These are phyloP conservation scores for Himantopus leucocephalus DNA, from an alignment of 2,113 vertebrate genomes.

Conservation along the genomic window DNA sequence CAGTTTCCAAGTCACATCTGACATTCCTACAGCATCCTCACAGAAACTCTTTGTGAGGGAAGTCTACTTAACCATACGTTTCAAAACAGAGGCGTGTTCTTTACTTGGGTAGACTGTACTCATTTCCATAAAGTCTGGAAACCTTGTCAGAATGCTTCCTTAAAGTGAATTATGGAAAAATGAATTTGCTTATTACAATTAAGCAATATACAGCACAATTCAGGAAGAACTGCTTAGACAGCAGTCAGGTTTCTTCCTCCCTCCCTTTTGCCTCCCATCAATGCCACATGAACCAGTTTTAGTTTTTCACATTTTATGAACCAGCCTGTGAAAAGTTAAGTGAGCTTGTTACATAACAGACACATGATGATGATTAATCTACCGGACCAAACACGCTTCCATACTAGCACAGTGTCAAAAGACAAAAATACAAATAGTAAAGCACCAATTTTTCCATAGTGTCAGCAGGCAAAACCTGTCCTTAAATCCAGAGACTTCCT, in stretches of 20 bases:
- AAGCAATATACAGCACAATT: background rate
- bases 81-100: accelerated
- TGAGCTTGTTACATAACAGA: background rate
- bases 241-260: background rate
- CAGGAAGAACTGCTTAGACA: background rate
- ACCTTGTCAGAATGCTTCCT: background rate
- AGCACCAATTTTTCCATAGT: background rate
- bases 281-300: background rate
- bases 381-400: background rate
- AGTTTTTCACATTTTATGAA: background rate
- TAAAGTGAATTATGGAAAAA: background rate
- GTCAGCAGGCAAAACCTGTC: background rate
- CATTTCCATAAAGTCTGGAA: background rate
- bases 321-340: background rate
- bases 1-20: background rate
- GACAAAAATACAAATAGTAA: background rate
- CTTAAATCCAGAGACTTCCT: background rate
- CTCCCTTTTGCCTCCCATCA: background rate
- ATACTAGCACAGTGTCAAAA: background rate
- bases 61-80: accelerated
- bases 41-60: background rate
- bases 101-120: background rate
- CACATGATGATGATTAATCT: background rate
- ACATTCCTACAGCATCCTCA: background rate
- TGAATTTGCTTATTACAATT: accelerated